Evolutionary conservation across 2,797 vertebrate genomes (phyloP).

Genomic region (Phoxinus dragarum): DNA sequence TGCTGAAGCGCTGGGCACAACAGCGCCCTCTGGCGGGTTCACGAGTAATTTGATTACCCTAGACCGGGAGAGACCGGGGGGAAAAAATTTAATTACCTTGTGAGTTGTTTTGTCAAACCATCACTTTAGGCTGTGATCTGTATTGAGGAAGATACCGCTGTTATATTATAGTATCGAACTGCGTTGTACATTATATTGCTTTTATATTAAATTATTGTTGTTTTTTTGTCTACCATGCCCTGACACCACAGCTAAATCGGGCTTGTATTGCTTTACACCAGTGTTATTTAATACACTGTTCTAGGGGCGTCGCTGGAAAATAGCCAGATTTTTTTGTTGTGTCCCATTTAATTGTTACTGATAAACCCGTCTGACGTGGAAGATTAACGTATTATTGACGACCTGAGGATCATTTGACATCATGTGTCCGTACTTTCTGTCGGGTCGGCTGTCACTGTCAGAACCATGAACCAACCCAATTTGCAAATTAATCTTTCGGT

Average conservation of each 20-base stretch:
- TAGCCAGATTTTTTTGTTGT: not conserved
- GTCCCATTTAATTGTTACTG: not conserved
- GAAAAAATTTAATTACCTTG: not conserved
- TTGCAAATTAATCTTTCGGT: not conserved
- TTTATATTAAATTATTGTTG: not conserved
- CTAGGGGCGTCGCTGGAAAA: not conserved
- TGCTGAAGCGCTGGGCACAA: not conserved
- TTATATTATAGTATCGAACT: constrained; percentile 9
- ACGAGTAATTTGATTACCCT: constrained; percentile 1
- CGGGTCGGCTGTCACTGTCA: not conserved
- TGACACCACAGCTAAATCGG: not conserved
- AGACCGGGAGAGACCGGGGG: not conserved
- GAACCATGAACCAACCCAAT: not conserved
- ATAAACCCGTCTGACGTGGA: not conserved
- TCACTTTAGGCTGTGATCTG: constrained; percentile 8
- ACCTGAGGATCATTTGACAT: not conserved
- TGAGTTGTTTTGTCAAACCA: constrained; percentile 30
- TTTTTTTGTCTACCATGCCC: not conserved
- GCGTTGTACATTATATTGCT: not conserved
- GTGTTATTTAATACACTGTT: constrained; percentile 5
- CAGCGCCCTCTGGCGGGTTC: constrained; percentile 34
- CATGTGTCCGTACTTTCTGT: not conserved
- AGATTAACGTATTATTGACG: not conserved
- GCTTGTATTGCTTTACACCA: not conserved
- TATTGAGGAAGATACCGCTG: constrained; percentile 2